Evolutionary conservation across 2,113 vertebrate genomes (phyloP).

Genomic region (Rhinichthys klamathensis): DNA sequence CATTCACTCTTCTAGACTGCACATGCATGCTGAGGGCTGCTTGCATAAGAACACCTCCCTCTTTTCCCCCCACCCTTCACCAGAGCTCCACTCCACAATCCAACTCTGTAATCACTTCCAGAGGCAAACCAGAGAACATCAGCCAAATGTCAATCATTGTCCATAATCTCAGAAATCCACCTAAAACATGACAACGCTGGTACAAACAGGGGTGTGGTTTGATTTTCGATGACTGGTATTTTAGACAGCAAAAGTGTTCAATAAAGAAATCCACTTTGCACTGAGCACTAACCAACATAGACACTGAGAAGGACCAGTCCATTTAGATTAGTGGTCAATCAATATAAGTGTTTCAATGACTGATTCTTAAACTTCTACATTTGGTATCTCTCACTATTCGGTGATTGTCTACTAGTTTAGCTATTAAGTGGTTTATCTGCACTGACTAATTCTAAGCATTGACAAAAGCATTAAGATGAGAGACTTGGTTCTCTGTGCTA

Average conservation of each 20-base stretch:
- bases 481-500: conserved; percentile 1
- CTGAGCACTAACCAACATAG: not conserved
- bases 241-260: not conserved
- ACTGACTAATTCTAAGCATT: not conserved
- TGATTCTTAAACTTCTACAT: not conserved
- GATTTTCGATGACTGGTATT: not conserved
- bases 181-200: not conserved
- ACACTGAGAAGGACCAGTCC: not conserved
- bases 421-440: too few relatives aligned
- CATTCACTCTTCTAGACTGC: conserved; percentile 65
- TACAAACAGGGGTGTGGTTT: not conserved
- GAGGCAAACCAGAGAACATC: conserved; percentile 63
- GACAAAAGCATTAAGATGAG: conserved; percentile 41
- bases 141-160: conserved; percentile 44
- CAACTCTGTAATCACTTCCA: conserved; percentile 72
- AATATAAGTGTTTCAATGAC: not conserved
- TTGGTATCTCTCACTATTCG: not conserved
- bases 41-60: conserved; percentile 65
- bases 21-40: conserved; percentile 65
- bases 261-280: not conserved
- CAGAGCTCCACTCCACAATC: conserved; percentile 38
- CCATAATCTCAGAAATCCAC: not conserved
- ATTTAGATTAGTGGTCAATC: not conserved
- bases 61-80: conserved; percentile 33
- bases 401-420: not conserved